phyloP scores from a whole-genome alignment of 2,888 invertebrate genomes.

The Drosophila aldrichi region DNA sequence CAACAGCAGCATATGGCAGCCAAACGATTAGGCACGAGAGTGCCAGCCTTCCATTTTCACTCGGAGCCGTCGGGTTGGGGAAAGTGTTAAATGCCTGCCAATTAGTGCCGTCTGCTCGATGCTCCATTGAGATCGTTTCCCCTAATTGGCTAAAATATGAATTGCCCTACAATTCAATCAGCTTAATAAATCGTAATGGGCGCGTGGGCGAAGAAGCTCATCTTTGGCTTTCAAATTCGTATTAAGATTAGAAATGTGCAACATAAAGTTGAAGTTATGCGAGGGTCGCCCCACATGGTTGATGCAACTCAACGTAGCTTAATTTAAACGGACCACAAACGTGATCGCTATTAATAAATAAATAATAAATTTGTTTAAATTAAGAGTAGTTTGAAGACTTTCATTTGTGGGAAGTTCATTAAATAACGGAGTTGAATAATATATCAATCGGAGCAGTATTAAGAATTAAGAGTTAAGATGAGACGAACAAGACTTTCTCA shows the following conservation, averaged over 20 bases:
- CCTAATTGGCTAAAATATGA: constrained; percentile 79
- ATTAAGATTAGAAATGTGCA: constrained; percentile 1
- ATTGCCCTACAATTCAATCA: constrained; percentile 65
- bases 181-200: constrained; percentile 50
- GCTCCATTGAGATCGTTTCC: constrained; percentile 50
- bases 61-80: constrained; percentile 25
- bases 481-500: too few relatives aligned
- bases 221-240: constrained; percentile 2
- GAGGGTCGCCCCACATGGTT: background rate
- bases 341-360: background rate
- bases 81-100: constrained; percentile 80
- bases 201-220: constrained; percentile 8
- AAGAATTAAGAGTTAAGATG: too few relatives aligned
- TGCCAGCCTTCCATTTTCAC: constrained; percentile 62
- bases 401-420: background rate
- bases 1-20: constrained; percentile 32
- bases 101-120: constrained; percentile 69
- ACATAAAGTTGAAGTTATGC: background rate
- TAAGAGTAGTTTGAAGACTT: background rate
- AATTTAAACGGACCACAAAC: background rate
- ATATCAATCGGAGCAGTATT: background rate
- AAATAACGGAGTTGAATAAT: background rate
- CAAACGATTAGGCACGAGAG: constrained; percentile 48
- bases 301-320: background rate
- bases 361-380: background rate